Evolutionary conservation across 2,113 vertebrate species (phyloP).

Genomic region (Malurus elegans): DNA sequence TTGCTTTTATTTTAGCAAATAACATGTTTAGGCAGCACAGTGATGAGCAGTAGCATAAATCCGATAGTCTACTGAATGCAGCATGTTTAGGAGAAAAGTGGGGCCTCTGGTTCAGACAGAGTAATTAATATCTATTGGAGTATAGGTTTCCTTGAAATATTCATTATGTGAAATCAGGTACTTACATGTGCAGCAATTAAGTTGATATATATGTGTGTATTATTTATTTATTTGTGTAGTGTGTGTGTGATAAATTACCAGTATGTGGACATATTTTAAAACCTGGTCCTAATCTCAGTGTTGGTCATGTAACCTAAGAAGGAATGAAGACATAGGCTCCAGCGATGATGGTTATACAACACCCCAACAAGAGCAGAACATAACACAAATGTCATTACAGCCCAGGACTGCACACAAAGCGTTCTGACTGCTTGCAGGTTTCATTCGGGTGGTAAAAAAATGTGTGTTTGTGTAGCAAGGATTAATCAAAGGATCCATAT

Average conservation of each 20-base stretch:
- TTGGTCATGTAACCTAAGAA: constrained; percentile 54
- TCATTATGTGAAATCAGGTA: constrained; percentile 54
- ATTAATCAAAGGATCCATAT: neutral
- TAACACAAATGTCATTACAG: neutral
- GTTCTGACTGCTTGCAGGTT: neutral
- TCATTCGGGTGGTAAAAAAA: neutral
- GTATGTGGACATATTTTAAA: constrained; percentile 22
- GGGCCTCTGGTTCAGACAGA: constrained; percentile 20
- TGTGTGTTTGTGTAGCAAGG: neutral
- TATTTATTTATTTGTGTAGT: constrained; percentile 46
- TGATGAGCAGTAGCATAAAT: neutral
- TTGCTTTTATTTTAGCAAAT: neutral
- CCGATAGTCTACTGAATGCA: neutral
- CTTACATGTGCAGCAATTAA: constrained; percentile 45
- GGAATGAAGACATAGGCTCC: neutral
- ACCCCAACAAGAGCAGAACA: neutral
- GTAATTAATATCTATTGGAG: constrained; percentile 41
- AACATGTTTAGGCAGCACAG: neutral
- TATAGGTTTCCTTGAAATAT: constrained; percentile 7
- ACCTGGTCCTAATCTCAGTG: constrained; percentile 48
- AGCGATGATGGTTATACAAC: constrained; percentile 23
- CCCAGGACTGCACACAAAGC: neutral
- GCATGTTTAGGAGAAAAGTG: neutral
- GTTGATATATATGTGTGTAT: constrained; percentile 42
- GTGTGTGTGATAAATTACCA: constrained; percentile 44